Evolutionary conservation across 2,888 invertebrate species (phyloP).

Genomic region (Elysia crispata): DNA sequence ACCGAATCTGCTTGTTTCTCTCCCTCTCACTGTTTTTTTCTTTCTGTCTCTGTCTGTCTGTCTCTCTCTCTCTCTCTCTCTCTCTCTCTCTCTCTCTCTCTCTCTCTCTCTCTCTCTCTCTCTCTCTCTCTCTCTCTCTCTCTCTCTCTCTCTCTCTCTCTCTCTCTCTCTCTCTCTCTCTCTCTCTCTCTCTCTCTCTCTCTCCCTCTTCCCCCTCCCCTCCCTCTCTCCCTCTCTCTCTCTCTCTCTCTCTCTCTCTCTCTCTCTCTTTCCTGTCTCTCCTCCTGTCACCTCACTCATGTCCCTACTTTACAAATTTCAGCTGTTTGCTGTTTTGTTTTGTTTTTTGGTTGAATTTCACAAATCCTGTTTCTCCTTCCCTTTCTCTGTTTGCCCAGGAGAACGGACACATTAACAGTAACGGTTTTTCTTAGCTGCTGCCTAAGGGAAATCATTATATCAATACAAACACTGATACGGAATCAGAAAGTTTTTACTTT

Average conservation of each 20-base stretch:
- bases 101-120: conserved; percentile 24
- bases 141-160: conserved; percentile 32
- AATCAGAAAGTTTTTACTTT: too few relatives aligned
- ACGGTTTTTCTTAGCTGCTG: too few relatives aligned
- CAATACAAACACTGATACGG: too few relatives aligned
- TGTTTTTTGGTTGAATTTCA: too few relatives aligned
- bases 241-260: not conserved
- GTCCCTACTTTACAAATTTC: too few relatives aligned
- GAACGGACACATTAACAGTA: too few relatives aligned
- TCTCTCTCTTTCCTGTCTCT: not conserved
- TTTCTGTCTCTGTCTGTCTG: not conserved
- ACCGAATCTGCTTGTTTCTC: too few relatives aligned
- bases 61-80: not conserved
- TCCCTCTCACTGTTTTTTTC: not conserved
- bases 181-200: conserved; percentile 30
- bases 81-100: not conserved
- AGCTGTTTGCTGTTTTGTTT: too few relatives aligned
- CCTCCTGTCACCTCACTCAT: too few relatives aligned
- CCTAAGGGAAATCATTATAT: too few relatives aligned
- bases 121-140: conserved; percentile 40
- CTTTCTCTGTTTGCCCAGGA: too few relatives aligned
- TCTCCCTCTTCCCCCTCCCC: not conserved
- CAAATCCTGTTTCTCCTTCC: too few relatives aligned
- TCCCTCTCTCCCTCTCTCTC: not conserved
- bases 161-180: conserved; percentile 33